Base-by-base conservation (phyloP, 92 coral and sea anemone genomes). In the Blastomussa wellsi region DNA sequence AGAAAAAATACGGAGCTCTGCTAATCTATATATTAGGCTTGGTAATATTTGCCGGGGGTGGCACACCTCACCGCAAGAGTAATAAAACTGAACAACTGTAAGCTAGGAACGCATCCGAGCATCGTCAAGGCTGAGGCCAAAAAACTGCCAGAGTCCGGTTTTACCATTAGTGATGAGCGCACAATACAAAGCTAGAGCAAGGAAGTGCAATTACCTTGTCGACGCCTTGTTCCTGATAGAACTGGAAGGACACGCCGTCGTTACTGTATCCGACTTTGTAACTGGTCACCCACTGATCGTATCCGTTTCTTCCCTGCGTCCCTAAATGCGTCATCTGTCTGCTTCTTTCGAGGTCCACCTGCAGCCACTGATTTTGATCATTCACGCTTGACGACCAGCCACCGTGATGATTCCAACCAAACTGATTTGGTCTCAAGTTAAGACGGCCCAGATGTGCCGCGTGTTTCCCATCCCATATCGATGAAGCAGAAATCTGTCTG, bases 351-450 rank as follows among this genome's bases (percentile, higher is more conserved):
- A 69, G 74, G 29, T 69, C 74, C 24, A 44, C 74, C 17, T 69
- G 74, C 4, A 69, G 47, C 74, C 74, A 69, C 41, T 69, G 74
- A 31, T 69, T 69, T 31, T 69, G 47, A 69, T 69, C n/a, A 31
- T 35, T 69, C 2, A 24, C 2, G 33, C 3, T 35, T 6, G 74
- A 42, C 38, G 74, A 69, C 74, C 72, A 69, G 3, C 42, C 74
- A 29, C 44, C 74, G 4, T 19, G 6, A 42, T 69, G 0, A 22
- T 13, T 14, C 74, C 74, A 3, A 44, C 74, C n/a, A 29, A n/a
- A 15, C n/a, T n/a, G n/a, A n/a, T n/a, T n/a, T n/a, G n/a, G n/a
- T n/a, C n/a, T n/a, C n/a, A 69, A 69, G 24, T 14, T 33, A 38
- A 69, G 44, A 7, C 74, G 20, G 2, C 74, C 74, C 20, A 16